These are phyloP conservation scores for Cheirogaleus medius DNA, from an alignment of 2,113 vertebrate species.

Conservation along the genomic window DNA sequence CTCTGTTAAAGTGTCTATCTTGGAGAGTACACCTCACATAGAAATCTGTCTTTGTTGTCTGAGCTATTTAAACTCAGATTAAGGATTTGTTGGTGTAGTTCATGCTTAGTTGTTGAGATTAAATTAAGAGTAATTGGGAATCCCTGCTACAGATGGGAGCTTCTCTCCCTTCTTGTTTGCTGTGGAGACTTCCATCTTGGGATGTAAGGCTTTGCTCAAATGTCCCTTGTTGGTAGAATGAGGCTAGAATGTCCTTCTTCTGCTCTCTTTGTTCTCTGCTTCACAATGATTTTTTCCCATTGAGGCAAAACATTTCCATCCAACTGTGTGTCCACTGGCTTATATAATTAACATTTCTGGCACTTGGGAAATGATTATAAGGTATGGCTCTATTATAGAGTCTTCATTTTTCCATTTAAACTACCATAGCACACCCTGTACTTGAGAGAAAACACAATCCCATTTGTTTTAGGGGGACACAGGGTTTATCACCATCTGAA, in stretches of 20 bases:
- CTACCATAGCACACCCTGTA: neutral
- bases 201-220: neutral
- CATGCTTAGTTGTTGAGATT: neutral
- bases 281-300: neutral
- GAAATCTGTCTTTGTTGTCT: neutral
- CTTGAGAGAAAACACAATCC: neutral
- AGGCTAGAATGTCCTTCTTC: neutral
- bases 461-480: constrained; percentile 33
- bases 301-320: constrained; percentile 23
- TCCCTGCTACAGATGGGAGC: neutral
- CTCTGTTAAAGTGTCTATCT: neutral
- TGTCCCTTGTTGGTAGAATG: neutral
- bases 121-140: neutral
- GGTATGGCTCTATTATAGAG: neutral
- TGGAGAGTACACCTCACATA: neutral
- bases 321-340: neutral
- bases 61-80: neutral
- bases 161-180: neutral
- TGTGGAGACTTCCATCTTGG: neutral
- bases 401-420: constrained; percentile 34
- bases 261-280: neutral
- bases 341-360: constrained; percentile 6
- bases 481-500: constrained; percentile 53
- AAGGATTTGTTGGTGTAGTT: neutral
- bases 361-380: neutral